These are phyloP conservation scores for Scaptomyza cyrtandrae DNA, from an alignment of 2,888 invertebrate genomes.

Conservation along the genomic window DNA sequence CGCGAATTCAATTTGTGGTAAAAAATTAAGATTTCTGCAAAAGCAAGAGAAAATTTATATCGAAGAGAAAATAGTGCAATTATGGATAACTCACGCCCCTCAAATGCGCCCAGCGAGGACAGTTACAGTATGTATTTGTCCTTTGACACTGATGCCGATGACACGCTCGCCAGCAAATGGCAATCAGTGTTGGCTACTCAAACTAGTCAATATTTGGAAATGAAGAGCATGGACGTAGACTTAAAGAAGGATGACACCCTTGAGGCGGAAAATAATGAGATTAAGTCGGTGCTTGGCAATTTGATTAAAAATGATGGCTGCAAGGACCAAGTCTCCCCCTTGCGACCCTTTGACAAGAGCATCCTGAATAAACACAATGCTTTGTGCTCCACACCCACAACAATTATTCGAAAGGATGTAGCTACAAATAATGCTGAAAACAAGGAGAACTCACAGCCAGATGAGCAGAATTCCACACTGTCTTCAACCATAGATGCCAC, in stretches of 20 bases:
- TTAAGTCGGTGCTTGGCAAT: constrained; percentile 30
- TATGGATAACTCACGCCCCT: constrained; percentile 67
- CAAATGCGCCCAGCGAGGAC: constrained; percentile 54
- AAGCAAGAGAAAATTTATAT: background rate
- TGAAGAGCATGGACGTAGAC: constrained; percentile 42
- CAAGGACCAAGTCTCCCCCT: constrained; percentile 52
- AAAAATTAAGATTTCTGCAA: background rate
- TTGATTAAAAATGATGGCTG: constrained; percentile 28
- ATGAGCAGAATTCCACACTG: constrained; percentile 54
- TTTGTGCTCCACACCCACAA: constrained; percentile 79
- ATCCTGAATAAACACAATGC: constrained; percentile 75
- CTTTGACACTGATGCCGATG: constrained; percentile 72
- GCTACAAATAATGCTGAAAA: constrained; percentile 36
- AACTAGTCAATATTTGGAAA: constrained; percentile 46
- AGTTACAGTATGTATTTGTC: constrained; percentile 78
- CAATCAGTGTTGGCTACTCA: constrained; percentile 59
- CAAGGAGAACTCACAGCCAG: constrained; percentile 74
- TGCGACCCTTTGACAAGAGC: constrained; percentile 72
- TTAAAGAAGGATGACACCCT: constrained; percentile 56
- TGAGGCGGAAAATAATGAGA: constrained; percentile 50
- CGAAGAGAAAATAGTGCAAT: no score
- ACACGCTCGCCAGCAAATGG: constrained; percentile 74
- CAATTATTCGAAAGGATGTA: constrained; percentile 24
- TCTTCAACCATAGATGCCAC: constrained; percentile 62
- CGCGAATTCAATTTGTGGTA: constrained; percentile 9